Evolutionary conservation across 2,113 vertebrate species (phyloP).

Genomic region (Nesospiza acunhae): DNA sequence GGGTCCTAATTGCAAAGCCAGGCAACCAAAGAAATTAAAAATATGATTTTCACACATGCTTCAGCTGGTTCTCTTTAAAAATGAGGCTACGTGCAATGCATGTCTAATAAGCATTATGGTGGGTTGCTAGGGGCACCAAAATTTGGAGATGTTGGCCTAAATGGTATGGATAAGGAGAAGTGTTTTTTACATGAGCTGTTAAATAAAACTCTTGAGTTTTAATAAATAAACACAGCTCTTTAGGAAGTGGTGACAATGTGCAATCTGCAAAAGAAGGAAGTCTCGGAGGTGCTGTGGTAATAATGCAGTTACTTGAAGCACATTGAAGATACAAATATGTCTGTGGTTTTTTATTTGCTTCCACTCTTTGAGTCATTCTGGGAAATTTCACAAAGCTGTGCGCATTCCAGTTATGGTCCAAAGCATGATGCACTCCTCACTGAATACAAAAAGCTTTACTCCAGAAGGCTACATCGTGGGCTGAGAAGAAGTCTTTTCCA

Average conservation of each 20-base stretch:
- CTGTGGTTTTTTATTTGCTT: constrained; percentile 83
- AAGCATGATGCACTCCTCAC: not conserved
- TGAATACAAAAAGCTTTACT: not conserved
- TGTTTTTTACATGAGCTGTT: constrained; percentile 43
- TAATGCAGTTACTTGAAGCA: constrained; percentile 92
- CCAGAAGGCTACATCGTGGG: not conserved
- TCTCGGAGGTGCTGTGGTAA: constrained; percentile 83
- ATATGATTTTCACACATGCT: not conserved
- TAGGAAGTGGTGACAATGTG: constrained; percentile 93
- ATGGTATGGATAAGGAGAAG: constrained; percentile 10
- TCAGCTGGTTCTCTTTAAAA: not conserved
- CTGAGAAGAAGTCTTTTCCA: not conserved
- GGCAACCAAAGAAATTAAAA: not conserved
- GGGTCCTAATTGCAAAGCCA: not conserved
- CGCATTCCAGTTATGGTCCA: constrained; percentile 65
- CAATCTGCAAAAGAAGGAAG: constrained; percentile 89
- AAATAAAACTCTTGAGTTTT: constrained; percentile 64
- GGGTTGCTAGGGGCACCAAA: not conserved
- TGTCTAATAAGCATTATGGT: not conserved
- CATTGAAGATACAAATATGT: constrained; percentile 85
- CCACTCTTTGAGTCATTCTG: constrained; percentile 76
- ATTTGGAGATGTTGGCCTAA: not conserved
- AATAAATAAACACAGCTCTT: constrained; percentile 83
- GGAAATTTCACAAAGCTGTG: constrained; percentile 76
- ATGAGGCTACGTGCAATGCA: not conserved